These are phyloP conservation scores for Micropterix aruncella DNA, from an alignment of 2,888 invertebrate genomes.

Conservation along the genomic window DNA sequence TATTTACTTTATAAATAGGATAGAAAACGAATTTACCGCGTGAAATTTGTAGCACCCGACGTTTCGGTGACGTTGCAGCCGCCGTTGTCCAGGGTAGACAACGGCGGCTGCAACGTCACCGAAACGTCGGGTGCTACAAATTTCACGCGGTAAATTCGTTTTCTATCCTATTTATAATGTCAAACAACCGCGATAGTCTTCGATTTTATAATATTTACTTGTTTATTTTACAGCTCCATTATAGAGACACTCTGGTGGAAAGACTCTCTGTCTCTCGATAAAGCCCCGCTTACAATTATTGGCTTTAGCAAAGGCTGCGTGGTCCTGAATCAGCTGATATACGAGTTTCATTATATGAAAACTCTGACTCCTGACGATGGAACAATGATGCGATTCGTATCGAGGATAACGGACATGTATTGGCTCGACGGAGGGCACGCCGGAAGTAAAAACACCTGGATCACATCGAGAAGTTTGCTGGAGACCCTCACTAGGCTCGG, in stretches of 20 bases:
- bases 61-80: no score
- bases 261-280: constrained; percentile 39
- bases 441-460: constrained; percentile 81
- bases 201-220: no score
- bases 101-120: no score
- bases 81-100: no score
- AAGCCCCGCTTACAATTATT: constrained; percentile 46
- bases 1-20: no score
- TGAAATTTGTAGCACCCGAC: no score
- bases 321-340: constrained; percentile 80
- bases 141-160: no score
- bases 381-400: constrained; percentile 48
- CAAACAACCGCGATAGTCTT: no score
- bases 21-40: no score
- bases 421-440: constrained; percentile 89
- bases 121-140: no score
- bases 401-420: constrained; percentile 59
- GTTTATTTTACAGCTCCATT: background rate
- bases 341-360: constrained; percentile 67
- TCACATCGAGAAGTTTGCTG: constrained; percentile 60
- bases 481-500: constrained; percentile 58
- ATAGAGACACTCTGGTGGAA: constrained; percentile 43
- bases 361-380: constrained; percentile 48
- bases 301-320: constrained; percentile 92
- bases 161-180: no score